Conservation (phyloP, 2,797 vertebrate genomes). For the Spheniscus humboldti region DNA sequence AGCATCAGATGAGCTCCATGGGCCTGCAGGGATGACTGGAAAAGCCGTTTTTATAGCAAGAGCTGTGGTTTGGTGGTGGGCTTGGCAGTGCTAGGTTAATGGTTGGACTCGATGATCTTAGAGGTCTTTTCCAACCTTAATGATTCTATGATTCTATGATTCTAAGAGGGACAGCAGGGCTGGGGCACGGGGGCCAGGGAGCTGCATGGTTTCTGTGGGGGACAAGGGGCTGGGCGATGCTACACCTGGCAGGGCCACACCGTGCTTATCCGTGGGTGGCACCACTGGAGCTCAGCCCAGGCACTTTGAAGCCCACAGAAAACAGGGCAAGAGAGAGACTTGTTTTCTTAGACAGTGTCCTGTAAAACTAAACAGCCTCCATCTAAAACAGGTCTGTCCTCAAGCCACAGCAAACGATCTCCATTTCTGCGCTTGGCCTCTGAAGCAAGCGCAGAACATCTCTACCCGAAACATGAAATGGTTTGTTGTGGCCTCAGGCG, state of each 20-base stretch:
- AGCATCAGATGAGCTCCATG: fast-evolving
- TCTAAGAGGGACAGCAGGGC: background rate
- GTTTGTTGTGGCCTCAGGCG: background rate
- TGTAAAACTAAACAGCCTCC: background rate
- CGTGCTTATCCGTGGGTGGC: fast-evolving
- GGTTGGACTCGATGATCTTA: too few relatives aligned
- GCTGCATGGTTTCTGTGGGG: background rate
- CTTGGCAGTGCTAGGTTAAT: too few relatives aligned
- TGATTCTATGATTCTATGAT: too few relatives aligned
- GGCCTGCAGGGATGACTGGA: background rate
- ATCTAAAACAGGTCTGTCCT: background rate
- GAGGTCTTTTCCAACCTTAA: too few relatives aligned
- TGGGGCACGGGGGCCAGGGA: background rate
- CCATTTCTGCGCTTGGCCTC: fast-evolving
- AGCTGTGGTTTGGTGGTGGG: background rate
- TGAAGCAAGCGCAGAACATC: background rate
- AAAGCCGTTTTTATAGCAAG: background rate
- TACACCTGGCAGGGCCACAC: background rate
- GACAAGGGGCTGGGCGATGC: background rate
- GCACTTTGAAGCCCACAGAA: background rate
- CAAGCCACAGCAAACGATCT: background rate
- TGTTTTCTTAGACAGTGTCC: background rate
- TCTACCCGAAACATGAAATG: background rate
- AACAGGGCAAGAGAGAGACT: background rate
- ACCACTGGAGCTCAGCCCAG: background rate